A percentile compares a stretch with the other conserved stretches of the same genome.
phyloP scores from a whole-genome alignment of 2,113 vertebrate species.

The Suncus etruscus region DNA sequence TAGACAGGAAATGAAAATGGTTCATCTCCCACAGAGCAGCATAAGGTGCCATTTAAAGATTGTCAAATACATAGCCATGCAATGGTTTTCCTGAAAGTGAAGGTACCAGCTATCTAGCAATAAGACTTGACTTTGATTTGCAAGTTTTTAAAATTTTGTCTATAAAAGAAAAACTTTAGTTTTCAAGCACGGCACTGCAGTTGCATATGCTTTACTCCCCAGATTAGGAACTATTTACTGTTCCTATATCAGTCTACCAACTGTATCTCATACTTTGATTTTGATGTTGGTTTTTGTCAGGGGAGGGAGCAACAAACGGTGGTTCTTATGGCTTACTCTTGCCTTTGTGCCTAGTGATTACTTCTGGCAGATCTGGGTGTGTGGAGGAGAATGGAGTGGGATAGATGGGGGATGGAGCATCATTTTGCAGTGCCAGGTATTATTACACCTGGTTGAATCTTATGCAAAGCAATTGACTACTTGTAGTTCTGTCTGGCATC shows the following conservation, averaged over 20 bases:
- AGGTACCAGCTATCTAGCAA: slow-evolving; percentile 57
- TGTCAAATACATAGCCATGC: slow-evolving; percentile 43
- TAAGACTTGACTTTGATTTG: slow-evolving; percentile 71
- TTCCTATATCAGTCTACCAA: slow-evolving; percentile 63
- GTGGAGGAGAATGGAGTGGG: too few relatives aligned
- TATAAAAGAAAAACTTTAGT: slow-evolving; percentile 32
- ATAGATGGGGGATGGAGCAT: too few relatives aligned
- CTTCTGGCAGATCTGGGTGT: too few relatives aligned
- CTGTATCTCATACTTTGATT: slow-evolving; percentile 7
- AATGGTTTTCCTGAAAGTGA: slow-evolving; percentile 42
- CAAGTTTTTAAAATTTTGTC: slow-evolving; percentile 13
- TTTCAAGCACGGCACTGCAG: slow-evolving; percentile 25
- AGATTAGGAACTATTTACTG: slow-evolving; percentile 66
- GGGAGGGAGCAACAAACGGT: too few relatives aligned
- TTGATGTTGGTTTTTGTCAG: too few relatives aligned
- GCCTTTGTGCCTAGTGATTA: too few relatives aligned
- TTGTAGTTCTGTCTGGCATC: too few relatives aligned
- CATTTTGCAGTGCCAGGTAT: too few relatives aligned
- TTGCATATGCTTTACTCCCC: slow-evolving; percentile 59
- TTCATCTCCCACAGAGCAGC: not conserved
- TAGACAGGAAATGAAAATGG: not conserved
- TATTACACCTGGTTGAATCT: too few relatives aligned
- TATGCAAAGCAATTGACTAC: too few relatives aligned
- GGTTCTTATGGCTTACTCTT: too few relatives aligned
- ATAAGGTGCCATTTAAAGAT: slow-evolving; percentile 60